Percentiles rank a stretch among this genome's conserved stretches.
Conservation (phyloP, 2,888 invertebrate genomes). For the Scaeva pyrastri region DNA sequence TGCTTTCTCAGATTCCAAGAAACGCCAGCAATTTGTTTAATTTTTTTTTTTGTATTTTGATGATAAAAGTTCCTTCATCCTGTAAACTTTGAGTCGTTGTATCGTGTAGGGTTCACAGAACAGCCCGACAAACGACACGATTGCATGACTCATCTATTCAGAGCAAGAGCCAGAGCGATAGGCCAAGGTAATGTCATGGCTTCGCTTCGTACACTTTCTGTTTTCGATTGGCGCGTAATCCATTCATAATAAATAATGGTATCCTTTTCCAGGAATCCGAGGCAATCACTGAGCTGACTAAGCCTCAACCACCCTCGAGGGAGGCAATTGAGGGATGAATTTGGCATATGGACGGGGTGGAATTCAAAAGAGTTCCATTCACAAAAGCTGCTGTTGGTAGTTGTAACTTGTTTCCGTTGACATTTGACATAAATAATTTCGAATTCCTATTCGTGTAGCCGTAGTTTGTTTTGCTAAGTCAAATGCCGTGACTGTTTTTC, state of each 20-base stretch:
- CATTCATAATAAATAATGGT: constrained; percentile 74
- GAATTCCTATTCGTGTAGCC: not conserved
- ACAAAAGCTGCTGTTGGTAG: constrained; percentile 45
- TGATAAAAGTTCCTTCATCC: constrained; percentile 35
- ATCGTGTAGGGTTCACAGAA: constrained; percentile 22
- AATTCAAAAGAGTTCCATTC: constrained; percentile 58
- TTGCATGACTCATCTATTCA: constrained; percentile 54
- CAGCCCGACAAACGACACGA: not conserved
- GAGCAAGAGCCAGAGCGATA: constrained; percentile 17
- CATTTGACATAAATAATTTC: constrained; percentile 45
- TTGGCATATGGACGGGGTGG: not conserved
- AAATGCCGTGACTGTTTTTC: constrained; percentile 10
- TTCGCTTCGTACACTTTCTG: constrained; percentile 15
- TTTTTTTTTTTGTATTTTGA: constrained; percentile 2
- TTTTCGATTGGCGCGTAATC: constrained; percentile 34
- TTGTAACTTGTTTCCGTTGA: constrained; percentile 20
- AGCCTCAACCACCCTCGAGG: constrained; percentile 40
- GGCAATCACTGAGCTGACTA: constrained; percentile 70
- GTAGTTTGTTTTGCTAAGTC: constrained; percentile 12
- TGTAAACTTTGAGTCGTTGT: constrained; percentile 12
- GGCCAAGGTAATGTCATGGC: constrained; percentile 36
- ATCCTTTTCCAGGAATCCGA: constrained; percentile 71
- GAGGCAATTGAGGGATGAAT: constrained; percentile 1
- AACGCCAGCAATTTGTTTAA: constrained; percentile 26
- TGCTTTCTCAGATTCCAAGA: constrained; percentile 52